Conservation (phyloP, 1,140 invertebrate species). For the Drosophila rufa region DNA sequence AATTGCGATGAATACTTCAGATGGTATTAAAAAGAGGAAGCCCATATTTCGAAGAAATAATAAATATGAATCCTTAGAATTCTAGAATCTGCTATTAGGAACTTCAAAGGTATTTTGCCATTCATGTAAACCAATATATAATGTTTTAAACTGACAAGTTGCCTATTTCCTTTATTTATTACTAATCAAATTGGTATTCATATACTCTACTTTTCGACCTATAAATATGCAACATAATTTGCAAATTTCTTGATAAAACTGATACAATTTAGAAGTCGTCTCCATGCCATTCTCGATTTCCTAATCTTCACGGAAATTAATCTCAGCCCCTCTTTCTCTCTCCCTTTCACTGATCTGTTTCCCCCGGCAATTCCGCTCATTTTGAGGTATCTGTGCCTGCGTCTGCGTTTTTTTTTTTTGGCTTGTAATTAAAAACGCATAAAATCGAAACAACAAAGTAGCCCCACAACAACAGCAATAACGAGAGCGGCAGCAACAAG, state of each 20-base stretch:
- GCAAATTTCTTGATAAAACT: neutral
- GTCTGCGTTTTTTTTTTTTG: slow-evolving; percentile 9
- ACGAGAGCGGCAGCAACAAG: slow-evolving; percentile 16
- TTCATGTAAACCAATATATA: no score
- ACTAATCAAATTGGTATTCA: neutral
- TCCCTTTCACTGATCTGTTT: neutral
- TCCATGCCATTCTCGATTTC: neutral
- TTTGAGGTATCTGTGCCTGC: slow-evolving; percentile 34
- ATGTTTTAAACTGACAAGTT: no score
- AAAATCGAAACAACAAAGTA: slow-evolving; percentile 69
- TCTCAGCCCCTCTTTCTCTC: neutral
- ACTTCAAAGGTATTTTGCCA: no score
- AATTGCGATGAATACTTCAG: neutral
- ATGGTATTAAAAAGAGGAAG: neutral
- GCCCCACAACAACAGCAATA: slow-evolving; percentile 25
- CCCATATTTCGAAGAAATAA: neutral
- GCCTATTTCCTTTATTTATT: no score
- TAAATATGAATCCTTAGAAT: no score
- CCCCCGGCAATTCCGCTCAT: slow-evolving; percentile 7
- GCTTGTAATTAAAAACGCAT: slow-evolving; percentile 70
- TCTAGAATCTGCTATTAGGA: no score
- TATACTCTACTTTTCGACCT: neutral
- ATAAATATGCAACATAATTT: slow-evolving; percentile 4
- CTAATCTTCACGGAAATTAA: neutral
- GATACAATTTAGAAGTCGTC: neutral